Percentiles rank a stretch among this genome's conserved stretches.
These are phyloP conservation scores for Rhinolophus sinicus DNA, from an alignment of 2,113 vertebrate species.

Conservation along the genomic window DNA sequence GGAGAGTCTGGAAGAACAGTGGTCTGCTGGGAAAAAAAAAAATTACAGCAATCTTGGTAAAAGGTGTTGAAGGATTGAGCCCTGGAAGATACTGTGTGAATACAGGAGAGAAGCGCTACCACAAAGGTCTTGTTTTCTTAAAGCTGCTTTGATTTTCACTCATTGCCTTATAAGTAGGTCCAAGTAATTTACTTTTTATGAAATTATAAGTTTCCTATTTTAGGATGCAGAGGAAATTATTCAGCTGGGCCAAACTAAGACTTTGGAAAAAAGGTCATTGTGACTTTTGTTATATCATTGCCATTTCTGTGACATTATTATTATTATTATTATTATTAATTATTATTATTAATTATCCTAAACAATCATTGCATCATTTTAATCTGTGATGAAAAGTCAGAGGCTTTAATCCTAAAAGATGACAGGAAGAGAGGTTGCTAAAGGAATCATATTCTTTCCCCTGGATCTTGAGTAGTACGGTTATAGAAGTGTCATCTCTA, in stretches of 20 bases:
- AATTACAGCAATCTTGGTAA: background rate
- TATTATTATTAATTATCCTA: background rate
- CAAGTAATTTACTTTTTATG: background rate
- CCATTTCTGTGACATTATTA: background rate
- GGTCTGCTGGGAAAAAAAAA: background rate
- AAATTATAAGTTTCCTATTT: background rate
- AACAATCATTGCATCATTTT: background rate
- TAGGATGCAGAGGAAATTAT: background rate
- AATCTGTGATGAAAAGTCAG: background rate
- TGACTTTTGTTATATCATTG: conserved; percentile 10
- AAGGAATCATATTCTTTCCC: background rate
- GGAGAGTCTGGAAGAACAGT: background rate
- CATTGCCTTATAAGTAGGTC: background rate
- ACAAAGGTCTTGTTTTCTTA: background rate
- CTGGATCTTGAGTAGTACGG: background rate
- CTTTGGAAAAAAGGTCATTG: background rate
- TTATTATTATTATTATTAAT: background rate
- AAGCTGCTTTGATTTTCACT: background rate
- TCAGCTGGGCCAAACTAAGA: conserved; percentile 6
- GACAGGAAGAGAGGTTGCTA: background rate
- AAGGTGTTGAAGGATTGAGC: background rate
- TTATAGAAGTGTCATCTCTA: background rate
- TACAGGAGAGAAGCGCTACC: background rate
- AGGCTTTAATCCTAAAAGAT: background rate
- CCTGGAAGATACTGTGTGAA: background rate